These are phyloP conservation scores for Agonopterix heracliana DNA, from an alignment of 2,888 invertebrate species.

Conservation along the genomic window DNA sequence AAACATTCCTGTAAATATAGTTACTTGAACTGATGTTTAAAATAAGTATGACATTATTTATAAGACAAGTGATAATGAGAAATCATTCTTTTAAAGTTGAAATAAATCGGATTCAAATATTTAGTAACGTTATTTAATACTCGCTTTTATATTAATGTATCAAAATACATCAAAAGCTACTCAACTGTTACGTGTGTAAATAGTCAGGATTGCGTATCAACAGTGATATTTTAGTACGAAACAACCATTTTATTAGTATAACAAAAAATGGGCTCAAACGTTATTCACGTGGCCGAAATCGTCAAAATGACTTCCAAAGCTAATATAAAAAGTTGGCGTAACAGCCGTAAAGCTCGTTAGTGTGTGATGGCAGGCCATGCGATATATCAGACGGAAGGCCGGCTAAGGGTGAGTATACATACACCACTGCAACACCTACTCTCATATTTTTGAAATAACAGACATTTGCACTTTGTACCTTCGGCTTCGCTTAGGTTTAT, in stretches of 20 bases:
- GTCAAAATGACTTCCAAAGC: slow-evolving; percentile 27
- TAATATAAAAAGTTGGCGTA: slow-evolving; percentile 29
- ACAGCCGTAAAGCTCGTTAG: slow-evolving; percentile 27
- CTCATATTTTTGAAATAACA: too few relatives aligned
- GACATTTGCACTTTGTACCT: too few relatives aligned
- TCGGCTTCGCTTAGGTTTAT: too few relatives aligned
- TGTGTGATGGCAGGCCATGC: slow-evolving; percentile 13
- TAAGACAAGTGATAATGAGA: slow-evolving; percentile 50
- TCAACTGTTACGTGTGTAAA: neutral
- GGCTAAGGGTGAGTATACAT: neutral
- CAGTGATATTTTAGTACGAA: neutral
- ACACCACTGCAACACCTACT: neutral
- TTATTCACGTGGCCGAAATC: slow-evolving; percentile 24
- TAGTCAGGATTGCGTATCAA: neutral
- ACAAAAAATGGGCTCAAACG: slow-evolving; percentile 13
- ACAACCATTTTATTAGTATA: neutral
- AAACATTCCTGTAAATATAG: slow-evolving; percentile 46
- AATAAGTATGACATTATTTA: slow-evolving; percentile 53
- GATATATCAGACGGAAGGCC: slow-evolving; percentile 6
- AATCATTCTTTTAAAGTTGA: slow-evolving; percentile 62
- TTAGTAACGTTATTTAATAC: neutral
- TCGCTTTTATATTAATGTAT: too few relatives aligned
- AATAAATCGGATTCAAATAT: slow-evolving; percentile 55
- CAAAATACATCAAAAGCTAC: neutral
- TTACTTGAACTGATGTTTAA: slow-evolving; percentile 57